Evolutionary conservation across 2,888 invertebrate genomes (phyloP).

Genomic region (Trissoscelio sp.): DNA sequence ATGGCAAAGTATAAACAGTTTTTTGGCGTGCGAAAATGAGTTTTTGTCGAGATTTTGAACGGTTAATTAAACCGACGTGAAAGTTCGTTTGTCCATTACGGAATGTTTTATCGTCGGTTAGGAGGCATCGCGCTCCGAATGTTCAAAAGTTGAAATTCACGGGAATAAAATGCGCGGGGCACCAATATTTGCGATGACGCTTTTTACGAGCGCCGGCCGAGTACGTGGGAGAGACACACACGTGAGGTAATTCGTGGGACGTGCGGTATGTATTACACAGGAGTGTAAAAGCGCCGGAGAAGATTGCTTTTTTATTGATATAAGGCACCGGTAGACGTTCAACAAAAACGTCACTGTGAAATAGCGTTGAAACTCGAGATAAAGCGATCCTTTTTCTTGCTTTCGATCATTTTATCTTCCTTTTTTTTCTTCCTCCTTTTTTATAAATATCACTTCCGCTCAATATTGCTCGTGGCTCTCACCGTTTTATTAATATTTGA

Average conservation of each 20-base stretch:
- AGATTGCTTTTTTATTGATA: slow-evolving; percentile 68
- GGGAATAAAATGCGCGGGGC: slow-evolving; percentile 19
- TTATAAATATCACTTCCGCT: slow-evolving; percentile 15
- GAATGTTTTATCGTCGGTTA: slow-evolving; percentile 13
- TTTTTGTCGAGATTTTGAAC: background rate
- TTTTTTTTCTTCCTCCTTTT: background rate
- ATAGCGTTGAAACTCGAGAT: slow-evolving; percentile 51
- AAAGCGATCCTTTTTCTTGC: slow-evolving; percentile 22
- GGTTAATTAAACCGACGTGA: background rate
- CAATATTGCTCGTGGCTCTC: background rate
- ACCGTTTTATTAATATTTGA: background rate
- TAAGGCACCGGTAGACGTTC: slow-evolving; percentile 53
- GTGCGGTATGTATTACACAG: slow-evolving; percentile 70
- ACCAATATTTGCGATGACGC: slow-evolving; percentile 35
- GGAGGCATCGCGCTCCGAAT: slow-evolving; percentile 12
- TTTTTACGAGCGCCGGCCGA: slow-evolving; percentile 48
- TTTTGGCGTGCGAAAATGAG: background rate
- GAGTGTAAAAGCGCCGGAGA: slow-evolving; percentile 63
- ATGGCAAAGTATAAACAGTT: background rate
- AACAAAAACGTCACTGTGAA: slow-evolving; percentile 54
- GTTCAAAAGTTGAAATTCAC: slow-evolving; percentile 29
- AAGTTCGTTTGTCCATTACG: slow-evolving; percentile 1
- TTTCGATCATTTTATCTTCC: background rate
- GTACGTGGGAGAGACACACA: slow-evolving; percentile 52
- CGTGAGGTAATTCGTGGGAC: slow-evolving; percentile 68